Percentiles rank a stretch among this genome's conserved stretches.
Evolutionary conservation across 2,888 invertebrate species (phyloP).

Genomic region (Heteromurus nitidus): DNA sequence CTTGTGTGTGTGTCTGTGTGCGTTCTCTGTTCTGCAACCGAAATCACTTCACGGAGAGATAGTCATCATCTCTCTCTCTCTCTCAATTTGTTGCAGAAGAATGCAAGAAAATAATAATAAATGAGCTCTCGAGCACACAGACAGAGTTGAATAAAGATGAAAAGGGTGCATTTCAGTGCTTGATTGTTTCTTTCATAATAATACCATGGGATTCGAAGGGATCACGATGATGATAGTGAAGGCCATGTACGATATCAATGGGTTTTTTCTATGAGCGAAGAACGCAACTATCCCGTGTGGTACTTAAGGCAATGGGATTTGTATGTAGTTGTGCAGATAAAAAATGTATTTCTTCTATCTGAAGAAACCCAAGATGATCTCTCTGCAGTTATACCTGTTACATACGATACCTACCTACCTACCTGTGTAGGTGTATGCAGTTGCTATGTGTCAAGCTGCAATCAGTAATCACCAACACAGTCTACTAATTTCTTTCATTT

Average conservation of each 20-base stretch:
- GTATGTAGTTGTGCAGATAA: background rate
- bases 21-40: conserved; percentile 26
- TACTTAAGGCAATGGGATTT: background rate
- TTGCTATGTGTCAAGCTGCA: background rate
- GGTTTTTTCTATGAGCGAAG: background rate
- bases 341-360: background rate
- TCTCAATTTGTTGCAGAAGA: background rate
- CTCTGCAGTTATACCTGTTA: too few relatives aligned
- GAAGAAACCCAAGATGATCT: conserved; percentile 1
- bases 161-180: conserved; percentile 13
- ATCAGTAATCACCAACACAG: background rate
- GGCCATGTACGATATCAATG: background rate
- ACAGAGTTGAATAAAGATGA: background rate
- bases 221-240: too few relatives aligned
- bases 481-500: conserved; percentile 20
- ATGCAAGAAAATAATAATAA: conserved; percentile 6
- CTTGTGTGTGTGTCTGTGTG: too few relatives aligned
- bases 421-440: too few relatives aligned
- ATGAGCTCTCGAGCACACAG: background rate
- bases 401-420: background rate
- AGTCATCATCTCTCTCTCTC: too few relatives aligned
- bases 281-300: background rate
- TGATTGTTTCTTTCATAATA: conserved; percentile 9
- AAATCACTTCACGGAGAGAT: conserved; percentile 39
- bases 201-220: background rate